Evolutionary conservation across 1,140 invertebrate species (phyloP).

Genomic region (Argopecten irradians): DNA sequence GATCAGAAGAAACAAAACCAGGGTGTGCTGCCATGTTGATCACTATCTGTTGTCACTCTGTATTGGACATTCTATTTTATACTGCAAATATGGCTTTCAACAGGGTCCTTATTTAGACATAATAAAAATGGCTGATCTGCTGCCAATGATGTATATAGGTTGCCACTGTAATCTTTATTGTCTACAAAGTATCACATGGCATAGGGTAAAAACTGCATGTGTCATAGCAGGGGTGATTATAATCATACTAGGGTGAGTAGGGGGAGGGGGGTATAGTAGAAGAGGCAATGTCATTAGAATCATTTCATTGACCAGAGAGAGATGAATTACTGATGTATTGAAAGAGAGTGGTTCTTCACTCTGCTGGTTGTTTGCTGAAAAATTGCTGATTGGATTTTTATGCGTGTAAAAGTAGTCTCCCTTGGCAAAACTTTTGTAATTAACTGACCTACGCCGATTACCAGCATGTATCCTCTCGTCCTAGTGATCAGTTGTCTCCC

Average conservation of each 20-base stretch:
- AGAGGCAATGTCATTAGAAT: no score
- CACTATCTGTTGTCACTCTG: background rate
- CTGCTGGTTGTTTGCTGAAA: slow-evolving; percentile 5
- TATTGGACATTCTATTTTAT: background rate
- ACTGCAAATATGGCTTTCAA: background rate
- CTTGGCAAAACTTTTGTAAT: slow-evolving; percentile 10
- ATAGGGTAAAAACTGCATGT: background rate
- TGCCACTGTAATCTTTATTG: background rate
- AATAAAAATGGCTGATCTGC: background rate
- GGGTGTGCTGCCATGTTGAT: background rate
- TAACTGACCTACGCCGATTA: background rate
- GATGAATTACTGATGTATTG: slow-evolving; percentile 10
- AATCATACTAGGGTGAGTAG: background rate
- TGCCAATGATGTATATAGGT: background rate
- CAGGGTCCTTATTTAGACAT: background rate
- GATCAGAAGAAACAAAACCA: background rate
- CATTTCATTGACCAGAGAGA: background rate
- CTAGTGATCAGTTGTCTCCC: background rate
- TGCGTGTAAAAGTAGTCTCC: slow-evolving; percentile 14
- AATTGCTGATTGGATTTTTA: slow-evolving; percentile 23
- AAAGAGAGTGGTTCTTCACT: background rate
- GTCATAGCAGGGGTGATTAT: background rate
- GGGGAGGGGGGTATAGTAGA: background rate
- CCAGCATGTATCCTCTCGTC: background rate
- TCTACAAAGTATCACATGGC: background rate